These are phyloP conservation scores for Sula dactylatra DNA, from an alignment of 2,113 vertebrate genomes.

Conservation along the genomic window DNA sequence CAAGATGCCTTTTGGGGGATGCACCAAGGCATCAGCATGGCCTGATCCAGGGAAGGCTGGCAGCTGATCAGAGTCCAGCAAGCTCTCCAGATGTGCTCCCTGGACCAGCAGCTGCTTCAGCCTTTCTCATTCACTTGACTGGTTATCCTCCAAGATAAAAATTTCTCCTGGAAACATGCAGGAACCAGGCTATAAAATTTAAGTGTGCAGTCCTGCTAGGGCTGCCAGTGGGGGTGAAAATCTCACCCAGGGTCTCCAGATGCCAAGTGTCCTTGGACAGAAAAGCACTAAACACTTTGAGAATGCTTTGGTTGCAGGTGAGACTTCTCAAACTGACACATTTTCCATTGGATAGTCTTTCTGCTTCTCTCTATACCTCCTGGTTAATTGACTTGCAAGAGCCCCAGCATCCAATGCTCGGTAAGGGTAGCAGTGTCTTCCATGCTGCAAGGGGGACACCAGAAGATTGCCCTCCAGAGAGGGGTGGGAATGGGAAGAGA, in stretches of 20 bases:
- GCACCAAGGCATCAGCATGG: neutral
- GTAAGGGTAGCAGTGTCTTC: neutral
- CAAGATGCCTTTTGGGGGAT: neutral
- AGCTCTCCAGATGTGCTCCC: neutral
- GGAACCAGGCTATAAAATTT: neutral
- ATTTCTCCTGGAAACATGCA: neutral
- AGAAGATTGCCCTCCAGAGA: neutral
- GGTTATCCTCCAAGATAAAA: neutral
- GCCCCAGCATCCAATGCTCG: rapidly evolving
- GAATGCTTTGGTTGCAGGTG: neutral
- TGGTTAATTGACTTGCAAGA: neutral
- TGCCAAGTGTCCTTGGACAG: neutral
- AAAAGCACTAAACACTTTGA: neutral
- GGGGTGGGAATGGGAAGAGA: neutral
- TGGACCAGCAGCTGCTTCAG: neutral
- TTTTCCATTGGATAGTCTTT: neutral
- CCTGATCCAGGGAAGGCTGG: neutral
- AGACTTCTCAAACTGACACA: neutral
- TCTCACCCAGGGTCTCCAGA: neutral
- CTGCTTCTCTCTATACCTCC: neutral
- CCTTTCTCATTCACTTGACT: neutral
- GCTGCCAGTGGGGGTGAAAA: neutral
- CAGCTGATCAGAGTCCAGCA: neutral
- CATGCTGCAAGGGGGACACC: neutral
- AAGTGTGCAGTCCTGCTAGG: neutral